These are phyloP conservation scores for Neoascia interrupta DNA, from an alignment of 2,888 invertebrate genomes.

Conservation along the genomic window DNA sequence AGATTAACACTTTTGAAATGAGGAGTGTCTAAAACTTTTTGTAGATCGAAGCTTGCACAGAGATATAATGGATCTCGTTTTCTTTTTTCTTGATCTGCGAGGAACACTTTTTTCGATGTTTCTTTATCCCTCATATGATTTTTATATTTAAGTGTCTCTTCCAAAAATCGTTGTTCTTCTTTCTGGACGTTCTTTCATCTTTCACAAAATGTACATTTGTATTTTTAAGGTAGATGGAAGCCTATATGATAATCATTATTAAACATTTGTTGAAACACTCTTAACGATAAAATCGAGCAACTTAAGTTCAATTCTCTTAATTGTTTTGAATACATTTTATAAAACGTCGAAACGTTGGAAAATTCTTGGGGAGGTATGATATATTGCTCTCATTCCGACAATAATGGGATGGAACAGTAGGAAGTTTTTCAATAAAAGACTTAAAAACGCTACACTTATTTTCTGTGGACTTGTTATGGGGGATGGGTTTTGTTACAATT, in stretches of 20 bases:
- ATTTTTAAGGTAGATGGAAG: constrained; percentile 40
- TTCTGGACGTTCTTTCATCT: not conserved
- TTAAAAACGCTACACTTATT: constrained; percentile 17
- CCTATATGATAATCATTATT: constrained; percentile 34
- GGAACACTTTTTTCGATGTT: not conserved
- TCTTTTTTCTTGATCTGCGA: not conserved
- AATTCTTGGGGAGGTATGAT: constrained; percentile 37
- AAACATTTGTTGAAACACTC: constrained; percentile 40
- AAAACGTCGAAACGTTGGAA: constrained; percentile 30
- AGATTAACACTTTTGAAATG: too few species aligned
- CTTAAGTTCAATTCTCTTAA: constrained; percentile 5
- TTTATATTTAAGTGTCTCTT: not conserved
- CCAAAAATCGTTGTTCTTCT: constrained; percentile 15
- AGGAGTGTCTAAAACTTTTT: constrained; percentile 29
- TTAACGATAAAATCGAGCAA: constrained; percentile 3
- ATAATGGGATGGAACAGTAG: constrained; percentile 48
- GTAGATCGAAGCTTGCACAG: constrained; percentile 23
- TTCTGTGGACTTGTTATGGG: constrained; percentile 37
- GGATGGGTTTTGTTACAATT: constrained; percentile 14
- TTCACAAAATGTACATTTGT: constrained; percentile 27
- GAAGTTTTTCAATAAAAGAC: constrained; percentile 50
- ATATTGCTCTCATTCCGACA: constrained; percentile 55
- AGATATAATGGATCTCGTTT: not conserved
- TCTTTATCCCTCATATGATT: constrained; percentile 31
- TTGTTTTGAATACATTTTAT: constrained; percentile 20